Conservation (phyloP, 2,888 invertebrate genomes). For the Microplitis deprimator region DNA sequence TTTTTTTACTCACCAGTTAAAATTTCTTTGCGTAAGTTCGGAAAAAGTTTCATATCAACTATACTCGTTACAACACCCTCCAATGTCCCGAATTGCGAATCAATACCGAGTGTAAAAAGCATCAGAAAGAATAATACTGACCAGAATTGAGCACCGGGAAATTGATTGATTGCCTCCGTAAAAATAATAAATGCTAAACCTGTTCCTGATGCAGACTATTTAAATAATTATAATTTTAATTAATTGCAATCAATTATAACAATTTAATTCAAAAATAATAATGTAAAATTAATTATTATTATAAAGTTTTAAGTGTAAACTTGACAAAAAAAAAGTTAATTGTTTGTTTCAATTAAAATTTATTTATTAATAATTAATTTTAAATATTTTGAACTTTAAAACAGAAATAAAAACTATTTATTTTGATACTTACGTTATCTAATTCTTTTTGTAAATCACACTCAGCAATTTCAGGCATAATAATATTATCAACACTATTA, state of each 20-base stretch:
- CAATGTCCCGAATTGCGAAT: constrained; percentile 95
- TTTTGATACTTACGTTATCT: constrained; percentile 81
- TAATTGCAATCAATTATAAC: not conserved
- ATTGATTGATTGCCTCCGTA: constrained; percentile 98
- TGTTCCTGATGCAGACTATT: constrained; percentile 94
- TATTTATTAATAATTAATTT: not conserved
- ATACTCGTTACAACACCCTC: constrained; percentile 97
- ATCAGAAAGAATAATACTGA: constrained; percentile 96
- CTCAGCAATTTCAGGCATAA: constrained; percentile 80
- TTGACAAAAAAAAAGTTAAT: constrained; percentile 6
- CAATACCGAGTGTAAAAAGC: constrained; percentile 96
- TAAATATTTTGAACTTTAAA: too few relatives aligned
- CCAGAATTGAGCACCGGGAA: constrained; percentile 97
- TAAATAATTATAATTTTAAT: not conserved
- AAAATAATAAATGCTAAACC: constrained; percentile 97
- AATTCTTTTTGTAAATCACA: constrained; percentile 90
- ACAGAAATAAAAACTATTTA: not conserved
- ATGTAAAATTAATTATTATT: too few relatives aligned
- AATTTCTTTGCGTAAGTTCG: constrained; percentile 90
- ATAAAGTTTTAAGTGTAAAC: constrained; percentile 18
- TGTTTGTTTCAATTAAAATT: not conserved
- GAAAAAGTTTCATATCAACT: constrained; percentile 95
- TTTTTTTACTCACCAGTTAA: constrained; percentile 78
- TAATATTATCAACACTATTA: constrained; percentile 75
- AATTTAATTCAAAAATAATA: too few relatives aligned